These are phyloP conservation scores for Synanthedon myopaeformis DNA, from an alignment of 2,888 invertebrate genomes.

Conservation along the genomic window DNA sequence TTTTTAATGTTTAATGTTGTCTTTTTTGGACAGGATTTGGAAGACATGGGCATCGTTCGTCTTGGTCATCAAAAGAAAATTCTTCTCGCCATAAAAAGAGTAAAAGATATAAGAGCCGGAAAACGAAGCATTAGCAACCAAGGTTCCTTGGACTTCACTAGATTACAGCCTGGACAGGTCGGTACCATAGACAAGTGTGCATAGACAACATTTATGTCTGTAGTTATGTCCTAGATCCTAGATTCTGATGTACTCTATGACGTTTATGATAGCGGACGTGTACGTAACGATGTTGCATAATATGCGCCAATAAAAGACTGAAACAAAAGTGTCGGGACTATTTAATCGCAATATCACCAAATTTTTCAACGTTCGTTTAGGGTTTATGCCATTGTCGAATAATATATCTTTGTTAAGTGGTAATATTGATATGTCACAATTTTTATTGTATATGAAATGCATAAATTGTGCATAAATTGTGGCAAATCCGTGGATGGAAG, in stretches of 20 bases:
- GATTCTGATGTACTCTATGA: slow-evolving; percentile 11
- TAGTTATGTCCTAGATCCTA: slow-evolving; percentile 50
- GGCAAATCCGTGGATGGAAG: too few relatives aligned
- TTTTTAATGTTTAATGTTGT: too few relatives aligned
- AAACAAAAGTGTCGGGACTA: too few relatives aligned
- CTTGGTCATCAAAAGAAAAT: slow-evolving; percentile 99
- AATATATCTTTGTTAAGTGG: too few relatives aligned
- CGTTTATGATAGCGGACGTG: slow-evolving; percentile 31
- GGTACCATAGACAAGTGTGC: slow-evolving; percentile 22
- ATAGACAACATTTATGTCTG: slow-evolving; percentile 20
- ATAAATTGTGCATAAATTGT: too few relatives aligned
- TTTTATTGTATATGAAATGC: too few relatives aligned
- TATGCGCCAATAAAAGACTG: too few relatives aligned
- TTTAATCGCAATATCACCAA: too few relatives aligned
- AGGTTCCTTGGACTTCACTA: slow-evolving; percentile 57
- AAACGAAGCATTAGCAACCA: slow-evolving; percentile 75
- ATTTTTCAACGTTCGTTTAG: too few relatives aligned
- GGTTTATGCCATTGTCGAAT: too few relatives aligned
- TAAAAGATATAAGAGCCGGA: slow-evolving; percentile 92
- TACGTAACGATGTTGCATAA: not conserved
- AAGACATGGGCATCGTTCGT: slow-evolving; percentile 94
- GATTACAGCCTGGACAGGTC: slow-evolving; percentile 64
- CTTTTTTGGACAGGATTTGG: slow-evolving; percentile 91
- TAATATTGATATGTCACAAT: too few relatives aligned
- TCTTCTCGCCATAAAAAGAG: slow-evolving; percentile 94